phyloP scores from a whole-genome alignment of 2,113 vertebrate genomes.

The Chaenogobius annularis region DNA sequence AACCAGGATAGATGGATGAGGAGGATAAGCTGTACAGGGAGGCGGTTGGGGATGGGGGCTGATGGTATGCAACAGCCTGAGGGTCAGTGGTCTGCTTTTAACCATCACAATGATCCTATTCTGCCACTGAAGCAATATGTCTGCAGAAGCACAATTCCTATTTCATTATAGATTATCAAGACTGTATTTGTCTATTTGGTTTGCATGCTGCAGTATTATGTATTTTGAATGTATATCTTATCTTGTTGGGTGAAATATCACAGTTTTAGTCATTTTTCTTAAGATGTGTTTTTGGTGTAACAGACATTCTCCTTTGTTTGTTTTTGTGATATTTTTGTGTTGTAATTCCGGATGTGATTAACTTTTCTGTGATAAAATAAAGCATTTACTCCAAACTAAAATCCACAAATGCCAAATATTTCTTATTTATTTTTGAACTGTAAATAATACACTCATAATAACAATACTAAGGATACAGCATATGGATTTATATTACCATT shows the following conservation, averaged over 20 bases:
- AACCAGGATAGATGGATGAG: slow-evolving; percentile 27
- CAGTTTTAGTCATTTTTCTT: too few relatives aligned
- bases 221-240: too few relatives aligned
- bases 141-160: slow-evolving; percentile 1
- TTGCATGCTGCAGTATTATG: too few relatives aligned
- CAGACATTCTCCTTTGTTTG: too few relatives aligned
- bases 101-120: slow-evolving; percentile 44
- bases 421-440: background rate
- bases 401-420: too few relatives aligned
- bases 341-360: background rate
- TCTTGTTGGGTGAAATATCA: too few relatives aligned
- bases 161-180: background rate
- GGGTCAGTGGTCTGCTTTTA: slow-evolving; percentile 47
- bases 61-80: slow-evolving; percentile 51
- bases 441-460: background rate
- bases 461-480: background rate
- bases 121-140: slow-evolving; percentile 18
- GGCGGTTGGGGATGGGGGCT: background rate
- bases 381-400: too few relatives aligned
- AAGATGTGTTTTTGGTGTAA: too few relatives aligned
- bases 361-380: background rate
- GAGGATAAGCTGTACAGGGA: slow-evolving; percentile 39
- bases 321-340: background rate
- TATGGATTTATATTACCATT: background rate
- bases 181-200: background rate